A percentile compares a stretch with the other conserved stretches of the same genome.
phyloP scores from a whole-genome alignment of 2,797 vertebrate species.

The Scarus forsteni region DNA sequence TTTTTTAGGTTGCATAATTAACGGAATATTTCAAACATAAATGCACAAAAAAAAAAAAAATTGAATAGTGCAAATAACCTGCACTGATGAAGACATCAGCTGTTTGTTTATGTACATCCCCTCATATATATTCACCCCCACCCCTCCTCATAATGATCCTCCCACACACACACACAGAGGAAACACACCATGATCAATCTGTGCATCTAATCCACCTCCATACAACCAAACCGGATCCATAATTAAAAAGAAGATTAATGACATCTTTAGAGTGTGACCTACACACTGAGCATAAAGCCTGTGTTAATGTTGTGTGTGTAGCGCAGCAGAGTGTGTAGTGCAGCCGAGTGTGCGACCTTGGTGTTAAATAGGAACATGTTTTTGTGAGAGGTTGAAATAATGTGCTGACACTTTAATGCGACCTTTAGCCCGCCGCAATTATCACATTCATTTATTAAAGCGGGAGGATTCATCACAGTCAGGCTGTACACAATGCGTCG shows the following conservation, averaged over 20 bases:
- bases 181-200: slow-evolving; percentile 1
- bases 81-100: neutral
- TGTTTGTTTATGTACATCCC: neutral
- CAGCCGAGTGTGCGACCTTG: neutral
- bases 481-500: neutral
- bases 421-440: neutral
- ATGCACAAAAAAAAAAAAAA: no score
- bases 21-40: no score
- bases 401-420: neutral
- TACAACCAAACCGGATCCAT: neutral
- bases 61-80: neutral
- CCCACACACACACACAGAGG: neutral
- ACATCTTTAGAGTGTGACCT: neutral
- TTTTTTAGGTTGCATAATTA: no score
- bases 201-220: neutral
- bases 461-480: neutral
- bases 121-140: neutral
- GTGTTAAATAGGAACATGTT: slow-evolving; percentile 2
- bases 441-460: neutral
- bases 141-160: neutral
- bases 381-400: neutral
- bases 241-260: slow-evolving; percentile 13
- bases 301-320: neutral
- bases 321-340: neutral
- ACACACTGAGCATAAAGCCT: neutral